phyloP scores from a whole-genome alignment of 1,140 invertebrate genomes.

The Plectrocnemia conspersa region DNA sequence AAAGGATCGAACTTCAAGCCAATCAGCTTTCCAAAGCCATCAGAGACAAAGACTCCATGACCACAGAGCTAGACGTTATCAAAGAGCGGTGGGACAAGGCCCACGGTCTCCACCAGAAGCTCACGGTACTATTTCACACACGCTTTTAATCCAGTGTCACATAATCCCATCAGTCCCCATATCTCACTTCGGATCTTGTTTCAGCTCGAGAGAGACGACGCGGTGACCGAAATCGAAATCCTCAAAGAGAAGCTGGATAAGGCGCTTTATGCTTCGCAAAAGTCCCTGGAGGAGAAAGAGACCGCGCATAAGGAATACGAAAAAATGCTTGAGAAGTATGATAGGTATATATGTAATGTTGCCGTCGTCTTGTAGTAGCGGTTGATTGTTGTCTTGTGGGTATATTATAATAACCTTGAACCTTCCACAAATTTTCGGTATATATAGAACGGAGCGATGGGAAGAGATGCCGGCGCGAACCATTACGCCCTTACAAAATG shows the following conservation, averaged over 20 bases:
- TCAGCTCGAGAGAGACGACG: constrained; percentile 81
- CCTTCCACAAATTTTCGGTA: too few relatives aligned
- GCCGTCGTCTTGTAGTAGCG: constrained; percentile 44
- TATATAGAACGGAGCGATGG: too few relatives aligned
- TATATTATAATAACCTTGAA: constrained; percentile 6
- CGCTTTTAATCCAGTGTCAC: neutral
- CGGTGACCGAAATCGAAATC: constrained; percentile 77
- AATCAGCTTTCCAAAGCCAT: constrained; percentile 76
- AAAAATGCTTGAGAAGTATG: constrained; percentile 88
- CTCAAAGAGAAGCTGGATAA: constrained; percentile 88
- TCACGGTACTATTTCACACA: constrained; percentile 57
- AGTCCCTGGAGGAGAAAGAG: constrained; percentile 84
- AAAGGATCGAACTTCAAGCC: constrained; percentile 72
- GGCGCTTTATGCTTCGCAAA: constrained; percentile 69
- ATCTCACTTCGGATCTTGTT: constrained; percentile 32
- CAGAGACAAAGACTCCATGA: constrained; percentile 75
- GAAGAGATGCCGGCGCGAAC: too few relatives aligned
- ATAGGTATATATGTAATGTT: constrained; percentile 62
- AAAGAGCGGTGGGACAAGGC: constrained; percentile 86
- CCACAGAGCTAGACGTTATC: constrained; percentile 78
- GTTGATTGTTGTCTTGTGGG: constrained; percentile 19
- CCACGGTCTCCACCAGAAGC: constrained; percentile 75
- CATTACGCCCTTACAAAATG: too few relatives aligned
- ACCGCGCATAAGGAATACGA: constrained; percentile 84
- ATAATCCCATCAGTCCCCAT: neutral